A percentile compares a stretch with the other conserved stretches of the same genome.
Evolutionary conservation across 2,888 invertebrate genomes (phyloP).

Genomic region (Tryphoninae sp.): DNA sequence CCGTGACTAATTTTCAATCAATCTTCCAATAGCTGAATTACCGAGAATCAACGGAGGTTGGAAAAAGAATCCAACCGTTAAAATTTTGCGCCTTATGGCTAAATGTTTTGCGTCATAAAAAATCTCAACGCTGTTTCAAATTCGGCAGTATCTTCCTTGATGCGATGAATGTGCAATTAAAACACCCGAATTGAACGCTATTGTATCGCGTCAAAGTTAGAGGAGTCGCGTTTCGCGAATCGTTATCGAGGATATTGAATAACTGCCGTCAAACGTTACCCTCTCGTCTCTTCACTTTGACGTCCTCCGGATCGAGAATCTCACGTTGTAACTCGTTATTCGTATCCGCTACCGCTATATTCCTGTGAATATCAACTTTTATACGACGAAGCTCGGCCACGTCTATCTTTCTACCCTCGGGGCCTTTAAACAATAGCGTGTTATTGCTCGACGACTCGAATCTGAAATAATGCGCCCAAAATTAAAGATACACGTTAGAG

Average conservation of each 20-base stretch:
- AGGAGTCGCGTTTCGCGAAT: background rate
- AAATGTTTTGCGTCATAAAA: background rate
- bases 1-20: background rate
- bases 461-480: constrained; percentile 53
- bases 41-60: background rate
- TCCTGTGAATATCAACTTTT: constrained; percentile 71
- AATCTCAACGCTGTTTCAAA: too few relatives aligned
- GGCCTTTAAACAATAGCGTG: constrained; percentile 70
- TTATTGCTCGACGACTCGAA: constrained; percentile 62
- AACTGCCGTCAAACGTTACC: constrained; percentile 67
- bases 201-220: background rate
- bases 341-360: constrained; percentile 60
- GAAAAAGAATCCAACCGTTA: background rate
- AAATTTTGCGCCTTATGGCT: background rate
- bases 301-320: constrained; percentile 71
- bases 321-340: constrained; percentile 66
- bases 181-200: background rate
- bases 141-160: background rate
- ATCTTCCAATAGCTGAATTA: constrained; percentile 24
- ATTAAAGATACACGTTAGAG: background rate
- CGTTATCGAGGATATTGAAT: background rate
- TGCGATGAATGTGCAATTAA: background rate
- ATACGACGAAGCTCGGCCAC: constrained; percentile 67
- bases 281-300: constrained; percentile 71
- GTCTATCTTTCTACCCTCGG: constrained; percentile 67